Conservation (phyloP, 2,888 invertebrate genomes). For the Mesorhabditis sp. region DNA sequence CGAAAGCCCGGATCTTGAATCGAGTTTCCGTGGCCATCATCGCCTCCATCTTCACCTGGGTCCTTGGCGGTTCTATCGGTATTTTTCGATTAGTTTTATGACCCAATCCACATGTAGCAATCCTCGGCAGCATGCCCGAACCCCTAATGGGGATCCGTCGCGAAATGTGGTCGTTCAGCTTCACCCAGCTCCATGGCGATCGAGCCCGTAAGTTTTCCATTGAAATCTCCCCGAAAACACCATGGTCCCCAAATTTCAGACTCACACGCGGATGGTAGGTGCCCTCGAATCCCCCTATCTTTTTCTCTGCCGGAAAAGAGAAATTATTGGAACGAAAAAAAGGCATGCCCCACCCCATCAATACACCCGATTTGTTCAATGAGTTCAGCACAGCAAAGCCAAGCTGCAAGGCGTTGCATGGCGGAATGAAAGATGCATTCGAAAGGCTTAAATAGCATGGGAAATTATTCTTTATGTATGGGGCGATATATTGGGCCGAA, state of each 20-base stretch:
- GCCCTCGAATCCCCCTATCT: no score
- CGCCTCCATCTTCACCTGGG: constrained; percentile 47
- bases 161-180: constrained; percentile 48
- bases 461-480: no score
- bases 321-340: no score
- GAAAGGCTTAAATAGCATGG: no score
- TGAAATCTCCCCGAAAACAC: neutral
- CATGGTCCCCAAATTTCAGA: no score
- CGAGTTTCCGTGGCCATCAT: constrained; percentile 47
- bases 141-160: constrained; percentile 41
- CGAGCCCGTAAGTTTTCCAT: constrained; percentile 13
- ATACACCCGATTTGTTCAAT: no score
- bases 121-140: constrained; percentile 41
- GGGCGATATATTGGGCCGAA: no score
- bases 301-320: no score
- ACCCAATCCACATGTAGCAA: constrained; percentile 26
- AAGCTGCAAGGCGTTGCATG: no score
- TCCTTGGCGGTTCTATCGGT: constrained; percentile 36
- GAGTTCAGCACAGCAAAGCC: no score
- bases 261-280: neutral
- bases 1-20: constrained; percentile 46
- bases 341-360: no score
- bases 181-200: constrained; percentile 15
- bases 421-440: no score
- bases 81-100: neutral